These are phyloP conservation scores for Salarias fasciatus DNA, from an alignment of 2,797 vertebrate genomes.

Conservation along the genomic window DNA sequence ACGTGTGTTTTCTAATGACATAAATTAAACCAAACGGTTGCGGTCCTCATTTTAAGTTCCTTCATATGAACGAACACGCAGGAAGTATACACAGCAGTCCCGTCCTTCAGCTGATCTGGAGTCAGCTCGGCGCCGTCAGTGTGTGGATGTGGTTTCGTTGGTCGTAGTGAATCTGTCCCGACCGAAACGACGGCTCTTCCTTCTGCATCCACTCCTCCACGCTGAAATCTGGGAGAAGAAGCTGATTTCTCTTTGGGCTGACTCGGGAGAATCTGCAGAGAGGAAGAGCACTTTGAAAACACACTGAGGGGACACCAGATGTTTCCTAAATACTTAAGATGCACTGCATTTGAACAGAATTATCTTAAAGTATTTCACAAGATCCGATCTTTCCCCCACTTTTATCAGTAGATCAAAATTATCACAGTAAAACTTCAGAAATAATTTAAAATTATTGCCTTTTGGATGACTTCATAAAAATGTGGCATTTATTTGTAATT, in stretches of 20 bases:
- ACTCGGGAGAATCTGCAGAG: conserved; percentile 87
- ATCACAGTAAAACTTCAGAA: too few species aligned
- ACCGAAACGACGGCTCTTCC: conserved; percentile 85
- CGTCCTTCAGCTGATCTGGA: background rate
- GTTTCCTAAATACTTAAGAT: too few species aligned
- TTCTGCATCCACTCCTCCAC: conserved; percentile 85
- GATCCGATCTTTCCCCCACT: too few species aligned
- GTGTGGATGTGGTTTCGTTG: conserved; percentile 77
- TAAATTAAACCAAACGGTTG: conserved; percentile 27
- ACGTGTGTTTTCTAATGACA: conserved; percentile 50
- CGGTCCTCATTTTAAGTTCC: background rate
- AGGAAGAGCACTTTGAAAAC: background rate
- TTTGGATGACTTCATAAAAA: too few species aligned
- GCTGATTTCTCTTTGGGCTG: conserved; percentile 90
- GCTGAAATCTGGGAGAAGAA: conserved; percentile 93
- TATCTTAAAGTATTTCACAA: too few species aligned
- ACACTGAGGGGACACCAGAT: too few species aligned
- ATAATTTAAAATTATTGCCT: too few species aligned
- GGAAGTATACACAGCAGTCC: conserved; percentile 7
- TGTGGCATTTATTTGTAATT: too few species aligned
- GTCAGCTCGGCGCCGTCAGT: conserved; percentile 53
- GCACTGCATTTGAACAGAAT: too few species aligned
- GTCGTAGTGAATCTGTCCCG: conserved; percentile 73
- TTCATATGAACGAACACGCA: conserved; percentile 4
- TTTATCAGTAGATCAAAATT: too few species aligned